Percentiles rank a stretch among this genome's conserved stretches.
Conservation (phyloP, 1,140 invertebrate species). For the Temnothorax curvispinosus region DNA sequence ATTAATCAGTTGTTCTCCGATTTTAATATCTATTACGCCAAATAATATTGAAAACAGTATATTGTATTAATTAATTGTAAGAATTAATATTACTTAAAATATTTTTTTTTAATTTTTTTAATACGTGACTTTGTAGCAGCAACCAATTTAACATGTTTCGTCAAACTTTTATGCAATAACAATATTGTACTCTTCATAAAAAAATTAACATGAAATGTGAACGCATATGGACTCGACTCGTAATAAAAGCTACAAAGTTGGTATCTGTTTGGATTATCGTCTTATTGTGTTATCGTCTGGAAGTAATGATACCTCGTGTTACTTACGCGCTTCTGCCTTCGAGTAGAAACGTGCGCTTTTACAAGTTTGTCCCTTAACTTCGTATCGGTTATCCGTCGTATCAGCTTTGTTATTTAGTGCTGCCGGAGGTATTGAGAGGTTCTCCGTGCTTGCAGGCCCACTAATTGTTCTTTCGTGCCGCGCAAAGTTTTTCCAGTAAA, state of each 20-base stretch:
- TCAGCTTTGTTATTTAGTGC: not conserved
- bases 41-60: not conserved
- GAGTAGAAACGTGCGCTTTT: not conserved
- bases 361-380: slow-evolving; percentile 25
- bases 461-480: not conserved
- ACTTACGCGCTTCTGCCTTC: slow-evolving; percentile 17
- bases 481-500: not conserved
- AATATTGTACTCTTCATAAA: not conserved
- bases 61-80: not conserved
- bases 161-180: not conserved
- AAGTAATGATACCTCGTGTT: slow-evolving; percentile 28
- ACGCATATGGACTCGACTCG: not conserved
- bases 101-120: not conserved
- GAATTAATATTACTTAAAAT: not conserved
- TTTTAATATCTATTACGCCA: not conserved
- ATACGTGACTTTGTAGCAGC: not conserved
- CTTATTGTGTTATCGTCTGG: not conserved
- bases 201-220: not conserved
- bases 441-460: not conserved
- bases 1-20: slow-evolving; percentile 18
- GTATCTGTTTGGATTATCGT: not conserved
- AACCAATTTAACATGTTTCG: not conserved
- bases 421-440: not conserved
- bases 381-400: slow-evolving; percentile 3
- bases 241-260: not conserved